Evolutionary conservation across 2,113 vertebrate genomes (phyloP), one percentile per base, ranked within the genome.

Genomic region (Anser brachyrhynchus): DNA sequence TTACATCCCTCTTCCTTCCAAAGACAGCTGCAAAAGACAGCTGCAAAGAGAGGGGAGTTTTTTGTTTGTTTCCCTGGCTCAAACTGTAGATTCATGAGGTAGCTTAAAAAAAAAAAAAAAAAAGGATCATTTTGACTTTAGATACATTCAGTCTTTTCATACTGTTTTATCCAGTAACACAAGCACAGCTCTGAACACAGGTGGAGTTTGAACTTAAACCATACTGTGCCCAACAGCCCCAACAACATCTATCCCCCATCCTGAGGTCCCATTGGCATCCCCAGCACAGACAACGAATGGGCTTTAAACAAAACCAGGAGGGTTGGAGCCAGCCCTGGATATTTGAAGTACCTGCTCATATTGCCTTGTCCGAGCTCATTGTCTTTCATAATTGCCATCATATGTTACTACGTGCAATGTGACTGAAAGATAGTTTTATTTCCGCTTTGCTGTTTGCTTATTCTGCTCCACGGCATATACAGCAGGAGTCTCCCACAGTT

Each of bases 21-120:
- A 92, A 93, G 70, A 89, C 89, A 93, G 87, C 66, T 93, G 93
- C 81, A 87, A 88, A 78, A 43, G 77, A 90, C 92, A 96, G 84
- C 90, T 95, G 93, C 74, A 89, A 69, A 84, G 37, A 73, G n/a
- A 86, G 67, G 10, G 25, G 59, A 20, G 1, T 78, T 89, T 71
- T 85, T 66, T 83, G 44, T 49, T 93, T 92, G 66, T 80, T 95
- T 92, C 41, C 55, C 31, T 74, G 86, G 89, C 67, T 95, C 61
- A 78, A 57, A 51, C 25, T 25, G 59, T 74, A 84, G 69, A 79
- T 88, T 87, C 67, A 46, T 33, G 64, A 29, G 39, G 84, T 43
- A 85, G 91, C 62, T 62, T 54, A 13, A 57, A 93, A 93, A 41
- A 14, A 46, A 20, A 46, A 21, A 49, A 49, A 49, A 49, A 21